phyloP scores from a whole-genome alignment of 2,888 invertebrate species.

The Congeria kusceri region DNA sequence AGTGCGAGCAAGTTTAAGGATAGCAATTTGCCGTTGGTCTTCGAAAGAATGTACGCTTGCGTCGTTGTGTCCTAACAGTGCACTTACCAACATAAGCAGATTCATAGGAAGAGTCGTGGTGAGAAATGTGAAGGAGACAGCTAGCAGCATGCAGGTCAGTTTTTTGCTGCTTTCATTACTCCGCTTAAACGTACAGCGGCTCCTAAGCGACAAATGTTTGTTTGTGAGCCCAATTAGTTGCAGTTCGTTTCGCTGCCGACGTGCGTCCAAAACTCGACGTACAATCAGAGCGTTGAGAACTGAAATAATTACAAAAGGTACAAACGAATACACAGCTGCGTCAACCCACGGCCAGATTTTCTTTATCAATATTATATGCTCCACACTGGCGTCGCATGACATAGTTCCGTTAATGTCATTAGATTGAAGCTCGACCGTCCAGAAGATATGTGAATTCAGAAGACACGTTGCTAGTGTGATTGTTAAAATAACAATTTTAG shows the following conservation, averaged over 20 bases:
- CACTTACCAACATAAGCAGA: conserved; percentile 71
- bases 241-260: conserved; percentile 57
- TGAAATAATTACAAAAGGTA: conserved; percentile 81
- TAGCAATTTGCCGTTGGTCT: conserved; percentile 57
- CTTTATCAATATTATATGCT: conserved; percentile 66
- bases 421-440: conserved; percentile 76
- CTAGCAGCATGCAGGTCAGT: conserved; percentile 82
- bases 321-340: conserved; percentile 81
- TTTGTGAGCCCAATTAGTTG: conserved; percentile 40
- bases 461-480: conserved; percentile 74
- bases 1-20: conserved; percentile 73
- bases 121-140: conserved; percentile 83
- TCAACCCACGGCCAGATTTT: conserved; percentile 84
- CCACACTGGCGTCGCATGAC: conserved; percentile 64
- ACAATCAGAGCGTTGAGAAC: conserved; percentile 82
- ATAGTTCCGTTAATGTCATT: conserved; percentile 57
- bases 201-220: conserved; percentile 27
- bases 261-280: conserved; percentile 77
- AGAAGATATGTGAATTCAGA: conserved; percentile 81
- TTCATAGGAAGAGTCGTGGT: conserved; percentile 82
- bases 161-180: conserved; percentile 72
- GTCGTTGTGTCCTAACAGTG: conserved; percentile 58
- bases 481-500: conserved; percentile 68
- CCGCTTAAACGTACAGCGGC: conserved; percentile 33
- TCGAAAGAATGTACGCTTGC: conserved; percentile 38